Evolutionary conservation across 1,140 invertebrate genomes (phyloP), one percentile per base, ranked within the genome.

Genomic region (Drosophila mauritiana): DNA sequence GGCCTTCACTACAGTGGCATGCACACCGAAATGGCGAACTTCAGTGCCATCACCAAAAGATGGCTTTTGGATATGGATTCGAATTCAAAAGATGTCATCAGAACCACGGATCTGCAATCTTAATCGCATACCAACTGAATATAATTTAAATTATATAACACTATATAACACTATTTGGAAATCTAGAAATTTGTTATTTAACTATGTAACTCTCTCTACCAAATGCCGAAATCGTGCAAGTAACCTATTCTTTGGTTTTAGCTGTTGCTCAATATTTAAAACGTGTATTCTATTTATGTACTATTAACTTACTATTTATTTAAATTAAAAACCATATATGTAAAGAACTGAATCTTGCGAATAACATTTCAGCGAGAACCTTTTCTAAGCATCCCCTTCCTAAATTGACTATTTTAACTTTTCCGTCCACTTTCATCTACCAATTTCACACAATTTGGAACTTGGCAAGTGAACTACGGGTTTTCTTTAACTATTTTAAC

Each of bases 401-500:
- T 36, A 3, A 34, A 22, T 59, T 27, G 54, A 63, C 61, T 25
- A 20, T n/a, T 51, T 42, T 20, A 52, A 68, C 64, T 64, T 63
- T 51, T 5, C 11, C 8, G 22, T 37, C 46, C 51, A 49, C 37
- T 68, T 51, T 20, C 58, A 68, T 68, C 43, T 36, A 68, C 64
- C 64, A 68, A 64, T 68, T 64, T 64, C 22, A n/a, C 45, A 64
- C 58, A 68, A 68, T 52, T 68, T 52, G 43, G 46, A 68, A 68
- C 58, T 68, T 64, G 52, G 37, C 37, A 36, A 62, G 36, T 64
- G 36, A 68, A 68, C 36, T 34, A 42, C 3, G 51, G 49, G 11
- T 40, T 64, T 34, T 10, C 40, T 20, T 45, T 36, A 59, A 59
- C 39, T 64, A 46, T 64, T 64, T 37, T n/a, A 17, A 27, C 8